Percentiles rank a stretch among this genome's conserved stretches.
Conservation (phyloP, 2,888 invertebrate genomes). For the Chouioia cunea region DNA sequence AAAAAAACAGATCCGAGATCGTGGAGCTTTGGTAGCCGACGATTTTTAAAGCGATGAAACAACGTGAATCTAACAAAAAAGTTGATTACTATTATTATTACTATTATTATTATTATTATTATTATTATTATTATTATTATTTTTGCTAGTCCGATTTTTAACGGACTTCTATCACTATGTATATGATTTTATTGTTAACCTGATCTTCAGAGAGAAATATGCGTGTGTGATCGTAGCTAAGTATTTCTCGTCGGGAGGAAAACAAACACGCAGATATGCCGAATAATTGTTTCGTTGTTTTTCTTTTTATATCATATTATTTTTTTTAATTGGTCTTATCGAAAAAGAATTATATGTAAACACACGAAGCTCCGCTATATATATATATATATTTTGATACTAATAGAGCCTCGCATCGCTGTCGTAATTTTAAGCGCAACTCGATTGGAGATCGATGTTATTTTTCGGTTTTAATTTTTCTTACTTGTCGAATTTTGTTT, state of each 20-base stretch:
- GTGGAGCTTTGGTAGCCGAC: slow-evolving; percentile 24
- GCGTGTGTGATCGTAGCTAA: slow-evolving; percentile 27
- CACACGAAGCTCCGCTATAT: slow-evolving; percentile 26
- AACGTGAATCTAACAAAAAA: slow-evolving; percentile 19
- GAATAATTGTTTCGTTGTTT: slow-evolving; percentile 36
- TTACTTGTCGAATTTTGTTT: slow-evolving; percentile 40
- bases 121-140: slow-evolving; percentile 35
- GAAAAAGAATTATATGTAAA: slow-evolving; percentile 6
- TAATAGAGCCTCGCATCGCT: slow-evolving; percentile 42
- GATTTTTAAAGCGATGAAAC: slow-evolving; percentile 24
- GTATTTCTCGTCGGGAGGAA: slow-evolving; percentile 33
- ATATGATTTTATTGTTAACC: slow-evolving; percentile 39
- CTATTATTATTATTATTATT: slow-evolving; percentile 28
- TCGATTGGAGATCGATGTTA: slow-evolving; percentile 25
- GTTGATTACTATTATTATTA: slow-evolving; percentile 12
- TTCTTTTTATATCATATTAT: slow-evolving; percentile 22
- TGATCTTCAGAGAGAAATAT: slow-evolving; percentile 35
- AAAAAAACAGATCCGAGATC: slow-evolving; percentile 10
- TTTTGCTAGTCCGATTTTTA: background rate
- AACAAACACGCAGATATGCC: slow-evolving; percentile 8
- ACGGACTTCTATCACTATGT: slow-evolving; percentile 8
- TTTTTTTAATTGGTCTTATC: slow-evolving; percentile 28
- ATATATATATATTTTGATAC: slow-evolving; percentile 45
- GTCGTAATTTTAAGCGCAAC: slow-evolving; percentile 41
- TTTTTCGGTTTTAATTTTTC: slow-evolving; percentile 31